A percentile compares a stretch with the other conserved stretches of the same genome.
Evolutionary conservation across 2,113 vertebrate species (phyloP).

Genomic region (Cheirogaleus medius): DNA sequence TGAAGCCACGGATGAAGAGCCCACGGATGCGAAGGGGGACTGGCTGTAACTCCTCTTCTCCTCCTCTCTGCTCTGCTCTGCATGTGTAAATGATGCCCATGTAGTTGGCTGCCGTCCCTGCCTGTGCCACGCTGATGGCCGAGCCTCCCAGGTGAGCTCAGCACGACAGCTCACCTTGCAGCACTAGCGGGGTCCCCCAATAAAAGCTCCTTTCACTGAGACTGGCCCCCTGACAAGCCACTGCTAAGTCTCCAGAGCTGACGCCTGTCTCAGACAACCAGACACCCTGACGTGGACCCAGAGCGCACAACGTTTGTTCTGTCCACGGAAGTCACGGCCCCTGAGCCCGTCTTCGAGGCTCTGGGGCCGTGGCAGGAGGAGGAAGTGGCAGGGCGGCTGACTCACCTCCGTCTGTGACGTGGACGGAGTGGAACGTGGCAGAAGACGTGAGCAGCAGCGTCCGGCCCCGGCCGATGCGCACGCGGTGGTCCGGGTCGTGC

Average conservation of each 20-base stretch:
- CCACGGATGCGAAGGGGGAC: neutral
- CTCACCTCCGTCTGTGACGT: slow-evolving; percentile 92
- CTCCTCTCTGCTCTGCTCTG: neutral
- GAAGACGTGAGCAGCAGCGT: slow-evolving; percentile 92
- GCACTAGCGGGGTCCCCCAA: neutral
- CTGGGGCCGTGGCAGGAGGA: accelerated
- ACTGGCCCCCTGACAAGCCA: neutral
- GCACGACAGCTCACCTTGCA: neutral
- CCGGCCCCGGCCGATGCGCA: slow-evolving; percentile 86
- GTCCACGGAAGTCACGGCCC: neutral
- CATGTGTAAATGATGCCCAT: neutral
- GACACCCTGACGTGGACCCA: neutral
- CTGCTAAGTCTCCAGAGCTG: neutral
- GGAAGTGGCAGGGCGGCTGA: accelerated
- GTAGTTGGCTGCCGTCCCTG: accelerated
- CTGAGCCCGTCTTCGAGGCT: neutral
- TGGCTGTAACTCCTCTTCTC: neutral
- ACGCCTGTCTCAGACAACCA: neutral
- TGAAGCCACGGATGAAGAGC: neutral
- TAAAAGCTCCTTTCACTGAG: neutral
- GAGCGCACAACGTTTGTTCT: neutral
- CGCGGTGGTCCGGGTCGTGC: slow-evolving; percentile 84
- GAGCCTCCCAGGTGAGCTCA: too few relatives aligned
- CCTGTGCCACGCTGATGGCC: accelerated
- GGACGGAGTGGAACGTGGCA: slow-evolving; percentile 93